Conservation (phyloP, 2,113 vertebrate genomes). For the Neolamprologus falcicula region DNA sequence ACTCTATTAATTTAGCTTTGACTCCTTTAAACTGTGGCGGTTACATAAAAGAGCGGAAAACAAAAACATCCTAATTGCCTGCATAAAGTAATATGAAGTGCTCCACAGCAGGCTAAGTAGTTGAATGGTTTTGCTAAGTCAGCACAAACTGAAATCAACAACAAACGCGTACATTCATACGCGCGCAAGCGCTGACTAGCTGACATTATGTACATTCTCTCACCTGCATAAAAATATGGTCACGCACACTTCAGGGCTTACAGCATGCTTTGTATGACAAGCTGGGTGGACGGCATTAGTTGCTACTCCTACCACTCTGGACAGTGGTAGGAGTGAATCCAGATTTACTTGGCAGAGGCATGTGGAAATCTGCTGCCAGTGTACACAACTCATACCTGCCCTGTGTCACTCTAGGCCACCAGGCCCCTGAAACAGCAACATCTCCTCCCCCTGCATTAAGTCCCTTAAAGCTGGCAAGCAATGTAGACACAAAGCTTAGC, state of each 20-base stretch:
- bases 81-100: constrained; percentile 63
- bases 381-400: constrained; percentile 31
- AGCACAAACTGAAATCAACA: constrained; percentile 4
- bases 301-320: constrained; percentile 32
- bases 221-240: neutral
- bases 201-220: neutral
- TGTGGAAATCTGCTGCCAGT: constrained; percentile 25
- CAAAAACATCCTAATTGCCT: constrained; percentile 59
- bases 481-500: neutral
- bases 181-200: neutral
- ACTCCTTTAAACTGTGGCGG: constrained; percentile 24
- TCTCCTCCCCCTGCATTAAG: neutral
- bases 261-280: neutral
- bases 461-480: neutral
- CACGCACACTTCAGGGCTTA: neutral
- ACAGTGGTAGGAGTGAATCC: constrained; percentile 41
- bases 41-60: constrained; percentile 52
- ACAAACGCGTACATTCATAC: neutral
- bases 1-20: constrained; percentile 63
- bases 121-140: constrained; percentile 10
- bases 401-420: constrained; percentile 1
- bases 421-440: neutral
- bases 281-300: neutral
- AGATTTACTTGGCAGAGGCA: constrained; percentile 49
- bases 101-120: neutral